Evolutionary conservation across 2,888 invertebrate genomes (phyloP).

Genomic region (Melieria crassipennis): DNA sequence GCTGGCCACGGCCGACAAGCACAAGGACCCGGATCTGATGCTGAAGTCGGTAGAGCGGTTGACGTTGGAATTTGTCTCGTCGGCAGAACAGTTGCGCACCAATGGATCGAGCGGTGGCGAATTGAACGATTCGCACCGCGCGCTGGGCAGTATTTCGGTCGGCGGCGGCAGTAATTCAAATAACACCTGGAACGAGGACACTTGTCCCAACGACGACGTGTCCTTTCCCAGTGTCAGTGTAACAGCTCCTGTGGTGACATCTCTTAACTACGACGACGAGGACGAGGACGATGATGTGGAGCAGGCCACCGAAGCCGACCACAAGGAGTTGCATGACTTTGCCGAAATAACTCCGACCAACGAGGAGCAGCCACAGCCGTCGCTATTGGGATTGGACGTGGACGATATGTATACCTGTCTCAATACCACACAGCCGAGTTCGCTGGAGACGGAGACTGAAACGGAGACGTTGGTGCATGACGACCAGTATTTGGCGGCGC

Average conservation of each 20-base stretch:
- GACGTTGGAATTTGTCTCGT: constrained; percentile 73
- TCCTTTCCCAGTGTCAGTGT: constrained; percentile 85
- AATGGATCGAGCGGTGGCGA: constrained; percentile 41
- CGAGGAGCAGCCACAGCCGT: constrained; percentile 49
- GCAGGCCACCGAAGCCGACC: constrained; percentile 48
- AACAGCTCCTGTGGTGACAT: constrained; percentile 76
- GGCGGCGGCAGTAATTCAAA: constrained; percentile 44
- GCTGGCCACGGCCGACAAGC: constrained; percentile 58
- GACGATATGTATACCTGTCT: constrained; percentile 30
- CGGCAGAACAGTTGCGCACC: constrained; percentile 71
- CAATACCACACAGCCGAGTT: constrained; percentile 52
- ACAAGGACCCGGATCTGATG: constrained; percentile 75
- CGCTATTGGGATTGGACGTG: constrained; percentile 36
- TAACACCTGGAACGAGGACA: constrained; percentile 86
- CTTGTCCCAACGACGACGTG: constrained; percentile 78
- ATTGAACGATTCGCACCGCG: constrained; percentile 5
- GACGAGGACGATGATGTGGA: constrained; percentile 63
- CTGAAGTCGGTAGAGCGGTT: constrained; percentile 74
- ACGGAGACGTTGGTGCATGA: constrained; percentile 55
- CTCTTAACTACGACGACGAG: constrained; percentile 72
- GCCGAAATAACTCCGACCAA: constrained; percentile 61
- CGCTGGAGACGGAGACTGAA: constrained; percentile 54
- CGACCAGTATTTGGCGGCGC: not conserved
- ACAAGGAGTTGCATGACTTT: constrained; percentile 51
- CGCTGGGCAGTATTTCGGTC: constrained; percentile 13